phyloP scores from a whole-genome alignment of 1,140 invertebrate species.

The Bombus pyrosoma region DNA sequence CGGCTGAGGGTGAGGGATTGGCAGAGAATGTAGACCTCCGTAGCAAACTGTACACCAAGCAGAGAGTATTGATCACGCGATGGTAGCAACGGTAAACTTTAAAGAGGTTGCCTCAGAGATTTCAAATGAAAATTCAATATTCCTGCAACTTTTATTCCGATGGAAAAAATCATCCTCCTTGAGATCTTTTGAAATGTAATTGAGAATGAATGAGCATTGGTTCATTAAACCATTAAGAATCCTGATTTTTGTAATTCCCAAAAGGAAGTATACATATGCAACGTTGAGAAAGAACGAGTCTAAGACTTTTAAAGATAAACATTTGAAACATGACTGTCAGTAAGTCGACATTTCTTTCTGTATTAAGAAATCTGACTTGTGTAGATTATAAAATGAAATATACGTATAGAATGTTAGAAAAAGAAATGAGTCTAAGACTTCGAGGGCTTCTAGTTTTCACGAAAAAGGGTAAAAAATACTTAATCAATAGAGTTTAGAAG shows the following conservation, averaged over 20 bases:
- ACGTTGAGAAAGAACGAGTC: too few species aligned
- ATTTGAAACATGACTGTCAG: too few species aligned
- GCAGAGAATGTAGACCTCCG: slow-evolving; percentile 58
- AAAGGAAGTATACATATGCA: too few species aligned
- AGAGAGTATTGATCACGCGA: slow-evolving; percentile 61
- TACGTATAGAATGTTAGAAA: not conserved
- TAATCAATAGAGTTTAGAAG: too few species aligned
- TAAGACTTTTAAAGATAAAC: too few species aligned
- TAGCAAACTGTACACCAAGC: slow-evolving; percentile 53
- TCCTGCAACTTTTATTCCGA: not conserved
- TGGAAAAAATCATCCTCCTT: not conserved
- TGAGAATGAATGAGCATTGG: not conserved
- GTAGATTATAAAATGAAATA: not conserved
- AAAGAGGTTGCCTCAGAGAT: not conserved
- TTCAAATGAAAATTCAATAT: not conserved
- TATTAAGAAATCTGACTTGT: not conserved
- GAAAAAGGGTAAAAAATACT: too few species aligned
- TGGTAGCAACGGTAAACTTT: slow-evolving; percentile 45
- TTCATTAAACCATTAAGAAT: too few species aligned
- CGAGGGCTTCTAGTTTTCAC: too few species aligned
- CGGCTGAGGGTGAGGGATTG: slow-evolving; percentile 43
- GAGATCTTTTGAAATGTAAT: not conserved
- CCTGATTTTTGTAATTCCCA: too few species aligned
- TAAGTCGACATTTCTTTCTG: not conserved
- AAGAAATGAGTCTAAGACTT: not conserved